A percentile compares a stretch with the other conserved stretches of the same genome.
These are phyloP conservation scores for Popillia japonica DNA, from an alignment of 1,140 invertebrate genomes.

Conservation along the genomic window DNA sequence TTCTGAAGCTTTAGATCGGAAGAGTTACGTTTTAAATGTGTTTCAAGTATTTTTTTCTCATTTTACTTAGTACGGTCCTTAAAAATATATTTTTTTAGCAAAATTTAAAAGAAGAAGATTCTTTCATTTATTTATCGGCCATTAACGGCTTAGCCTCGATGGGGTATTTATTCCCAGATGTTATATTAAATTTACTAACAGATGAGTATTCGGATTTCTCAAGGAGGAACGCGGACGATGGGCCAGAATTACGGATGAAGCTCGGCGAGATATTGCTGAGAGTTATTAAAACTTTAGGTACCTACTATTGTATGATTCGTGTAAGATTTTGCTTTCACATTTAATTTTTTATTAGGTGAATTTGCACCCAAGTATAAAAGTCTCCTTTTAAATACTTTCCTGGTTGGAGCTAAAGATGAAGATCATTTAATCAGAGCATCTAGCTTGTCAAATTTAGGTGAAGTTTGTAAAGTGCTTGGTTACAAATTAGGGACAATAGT, in stretches of 20 bases:
- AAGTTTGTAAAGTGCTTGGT: conserved; percentile 79
- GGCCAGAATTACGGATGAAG: conserved; percentile 76
- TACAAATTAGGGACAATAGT: conserved; percentile 76
- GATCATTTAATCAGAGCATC: conserved; percentile 82
- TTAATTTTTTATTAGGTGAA: conserved; percentile 68
- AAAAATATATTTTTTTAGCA: conserved; percentile 62
- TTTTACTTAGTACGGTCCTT: neutral
- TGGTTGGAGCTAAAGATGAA: conserved; percentile 72
- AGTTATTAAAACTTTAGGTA: conserved; percentile 73
- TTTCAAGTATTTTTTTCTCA: conserved; percentile 67
- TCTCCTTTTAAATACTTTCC: conserved; percentile 75
- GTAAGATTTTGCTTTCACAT: neutral
- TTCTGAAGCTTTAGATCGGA: conserved; percentile 69
- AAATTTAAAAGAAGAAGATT: conserved; percentile 80
- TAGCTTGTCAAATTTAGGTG: conserved; percentile 84
- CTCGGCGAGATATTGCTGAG: conserved; percentile 84
- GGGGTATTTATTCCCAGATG: conserved; percentile 70
- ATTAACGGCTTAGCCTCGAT: conserved; percentile 78
- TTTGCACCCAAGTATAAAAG: conserved; percentile 76
- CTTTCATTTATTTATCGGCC: conserved; percentile 83
- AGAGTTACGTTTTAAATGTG: conserved; percentile 73
- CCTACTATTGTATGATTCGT: conserved; percentile 54
- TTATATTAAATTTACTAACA: conserved; percentile 72
- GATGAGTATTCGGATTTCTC: conserved; percentile 56
- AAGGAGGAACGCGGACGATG: conserved; percentile 59